Base-by-base conservation (phyloP, 2,113 vertebrate genomes). In the Microcebus murinus region DNA sequence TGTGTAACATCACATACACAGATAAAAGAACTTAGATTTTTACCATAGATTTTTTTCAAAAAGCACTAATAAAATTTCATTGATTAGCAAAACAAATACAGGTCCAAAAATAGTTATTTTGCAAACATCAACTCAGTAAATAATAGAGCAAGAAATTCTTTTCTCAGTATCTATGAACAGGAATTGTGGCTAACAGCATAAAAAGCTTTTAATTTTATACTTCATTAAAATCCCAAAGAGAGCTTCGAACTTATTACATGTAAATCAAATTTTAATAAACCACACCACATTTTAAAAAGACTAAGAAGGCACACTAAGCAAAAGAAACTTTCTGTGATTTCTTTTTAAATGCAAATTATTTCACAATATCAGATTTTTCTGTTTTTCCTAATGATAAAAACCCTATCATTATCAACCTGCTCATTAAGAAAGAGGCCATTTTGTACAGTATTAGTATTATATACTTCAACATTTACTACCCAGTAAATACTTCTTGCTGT, bases 251-350 rank as follows among this genome's bases (percentile, higher is more conserved):
- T 86, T 81, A 71, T 12, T 67, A 81, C 34, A 73, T 42, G 52
- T 52, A 81, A 95, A 91, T 65, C 27, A 96, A 91, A 90, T 57
- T 87, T 91, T 92, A 90, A 94, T 83, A 52, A 94, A 73, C 2
- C 5, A 94, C 52, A 74, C 4, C 31, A 71, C 76, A 86, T 45
- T 81, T 92, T 77, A 52, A 91, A 87, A 93, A 20, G 18, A 55
- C 29, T 85, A 89, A 76, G 21, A 29, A 42, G 31, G 48, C 7
- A 67, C 7, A 63, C 31, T 65, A 50, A 71, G 42, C 27, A 85
- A 87, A 88, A 90, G 36, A 88, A 67, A 63, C 9, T 34, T 39
- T 45, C 12, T 36, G 14, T 85, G 55, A 55, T 76, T 80, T 6
- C 52, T 77, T 90, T 92, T 77, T 87, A 52, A 61, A 94, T 82